These are phyloP conservation scores for Cantharis rustica DNA, from an alignment of 2,888 invertebrate species.

Conservation along the genomic window DNA sequence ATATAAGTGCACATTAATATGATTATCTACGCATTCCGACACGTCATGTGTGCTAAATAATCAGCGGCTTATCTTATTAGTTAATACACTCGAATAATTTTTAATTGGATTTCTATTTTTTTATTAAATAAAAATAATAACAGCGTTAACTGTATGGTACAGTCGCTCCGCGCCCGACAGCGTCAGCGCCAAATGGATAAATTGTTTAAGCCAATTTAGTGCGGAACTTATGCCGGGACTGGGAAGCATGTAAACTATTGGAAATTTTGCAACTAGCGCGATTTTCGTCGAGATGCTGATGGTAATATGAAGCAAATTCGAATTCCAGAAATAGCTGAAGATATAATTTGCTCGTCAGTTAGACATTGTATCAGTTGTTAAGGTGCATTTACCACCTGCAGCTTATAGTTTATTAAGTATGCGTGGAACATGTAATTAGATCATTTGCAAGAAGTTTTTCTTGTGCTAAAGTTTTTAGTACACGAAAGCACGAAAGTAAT, in stretches of 20 bases:
- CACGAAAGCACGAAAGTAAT: not conserved
- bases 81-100: constrained; percentile 18
- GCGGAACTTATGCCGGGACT: not conserved
- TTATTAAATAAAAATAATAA: not conserved
- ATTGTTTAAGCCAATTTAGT: not conserved
- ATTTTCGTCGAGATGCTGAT: not conserved
- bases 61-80: constrained; percentile 18
- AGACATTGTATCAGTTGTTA: not conserved
- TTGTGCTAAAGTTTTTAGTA: not conserved
- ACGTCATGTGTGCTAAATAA: constrained; percentile 19
- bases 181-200: not conserved
- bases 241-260: not conserved
- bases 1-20: constrained; percentile 24
- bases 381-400: not conserved
- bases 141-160: not conserved
- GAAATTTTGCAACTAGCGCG: not conserved
- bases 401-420: not conserved
- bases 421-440: not conserved
- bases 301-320: not conserved
- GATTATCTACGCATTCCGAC: constrained; percentile 22
- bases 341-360: not conserved
- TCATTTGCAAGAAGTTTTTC: not conserved
- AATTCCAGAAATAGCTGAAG: not conserved
- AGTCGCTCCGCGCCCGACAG: not conserved
- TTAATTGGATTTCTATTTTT: constrained; percentile 12